Conservation (phyloP, 2,797 vertebrate genomes). For the Peromyscus melanophrys region DNA sequence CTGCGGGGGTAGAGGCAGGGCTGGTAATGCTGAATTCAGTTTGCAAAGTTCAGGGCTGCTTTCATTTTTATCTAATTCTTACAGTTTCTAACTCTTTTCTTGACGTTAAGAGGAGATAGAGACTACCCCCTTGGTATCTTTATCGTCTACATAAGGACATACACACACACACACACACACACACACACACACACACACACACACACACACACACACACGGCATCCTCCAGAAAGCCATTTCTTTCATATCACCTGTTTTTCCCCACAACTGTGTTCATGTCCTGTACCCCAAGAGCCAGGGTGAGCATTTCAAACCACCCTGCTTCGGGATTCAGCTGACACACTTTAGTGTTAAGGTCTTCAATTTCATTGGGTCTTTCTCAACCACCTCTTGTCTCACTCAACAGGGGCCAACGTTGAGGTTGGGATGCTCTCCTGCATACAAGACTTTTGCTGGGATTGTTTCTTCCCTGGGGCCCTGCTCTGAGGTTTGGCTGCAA, state of each 20-base stretch:
- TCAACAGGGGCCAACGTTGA: not conserved
- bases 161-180: not conserved
- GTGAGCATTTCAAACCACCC: not conserved
- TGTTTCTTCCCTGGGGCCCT: not conserved
- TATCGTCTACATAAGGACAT: slow-evolving; percentile 6
- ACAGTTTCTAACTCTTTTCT: slow-evolving; percentile 35
- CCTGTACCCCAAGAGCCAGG: not conserved
- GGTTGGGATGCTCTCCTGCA: not conserved
- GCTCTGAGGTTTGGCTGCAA: not conserved
- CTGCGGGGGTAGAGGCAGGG: not conserved
- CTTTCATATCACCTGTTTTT: not conserved
- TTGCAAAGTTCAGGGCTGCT: not conserved
- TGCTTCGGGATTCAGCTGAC: not conserved
- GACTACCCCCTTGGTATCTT: slow-evolving; percentile 40
- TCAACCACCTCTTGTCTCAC: not conserved
- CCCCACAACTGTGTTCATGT: not conserved
- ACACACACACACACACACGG: not conserved
- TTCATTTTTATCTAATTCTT: slow-evolving; percentile 33
- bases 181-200: not conserved
- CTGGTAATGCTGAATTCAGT: not conserved
- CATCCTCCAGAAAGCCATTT: slow-evolving; percentile 9
- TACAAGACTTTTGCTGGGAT: not conserved
- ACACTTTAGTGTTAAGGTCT: not conserved
- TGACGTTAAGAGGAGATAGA: slow-evolving; percentile 18
- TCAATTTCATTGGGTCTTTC: not conserved